Conservation (phyloP, 2,888 invertebrate genomes). For the Ennomos fuscantarius region DNA sequence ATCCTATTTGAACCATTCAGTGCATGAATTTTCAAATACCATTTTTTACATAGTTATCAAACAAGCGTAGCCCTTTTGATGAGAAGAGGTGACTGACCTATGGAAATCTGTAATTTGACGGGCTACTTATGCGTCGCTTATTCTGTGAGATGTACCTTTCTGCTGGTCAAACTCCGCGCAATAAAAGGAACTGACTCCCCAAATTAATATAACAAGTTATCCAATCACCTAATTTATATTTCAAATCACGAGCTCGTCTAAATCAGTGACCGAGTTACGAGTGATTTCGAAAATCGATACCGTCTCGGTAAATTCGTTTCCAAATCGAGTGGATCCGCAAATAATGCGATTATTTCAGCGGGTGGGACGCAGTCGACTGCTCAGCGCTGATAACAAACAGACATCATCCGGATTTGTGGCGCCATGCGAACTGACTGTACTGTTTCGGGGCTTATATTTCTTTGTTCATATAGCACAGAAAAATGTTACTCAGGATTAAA, state of each 20-base stretch:
- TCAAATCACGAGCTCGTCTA: neutral
- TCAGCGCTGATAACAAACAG: slow-evolving; percentile 83
- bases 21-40: no score
- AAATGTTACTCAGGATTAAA: neutral
- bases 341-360: slow-evolving; percentile 72
- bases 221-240: neutral
- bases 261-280: slow-evolving; percentile 22
- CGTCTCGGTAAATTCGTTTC: slow-evolving; percentile 39
- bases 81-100: no score
- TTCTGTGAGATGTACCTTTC: no score
- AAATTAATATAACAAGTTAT: no score
- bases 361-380: slow-evolving; percentile 73
- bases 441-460: neutral
- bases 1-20: no score
- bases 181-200: no score
- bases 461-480: no score
- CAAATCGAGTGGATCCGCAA: slow-evolving; percentile 69
- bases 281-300: slow-evolving; percentile 28
- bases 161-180: no score
- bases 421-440: slow-evolving; percentile 67
- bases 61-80: no score
- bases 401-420: slow-evolving; percentile 84
- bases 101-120: no score
- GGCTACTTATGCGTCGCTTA: no score
- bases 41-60: no score